Evolutionary conservation across 2,888 invertebrate genomes (phyloP), one percentile per base, ranked within the genome.

Genomic region (Pachymerium ferrugineum): DNA sequence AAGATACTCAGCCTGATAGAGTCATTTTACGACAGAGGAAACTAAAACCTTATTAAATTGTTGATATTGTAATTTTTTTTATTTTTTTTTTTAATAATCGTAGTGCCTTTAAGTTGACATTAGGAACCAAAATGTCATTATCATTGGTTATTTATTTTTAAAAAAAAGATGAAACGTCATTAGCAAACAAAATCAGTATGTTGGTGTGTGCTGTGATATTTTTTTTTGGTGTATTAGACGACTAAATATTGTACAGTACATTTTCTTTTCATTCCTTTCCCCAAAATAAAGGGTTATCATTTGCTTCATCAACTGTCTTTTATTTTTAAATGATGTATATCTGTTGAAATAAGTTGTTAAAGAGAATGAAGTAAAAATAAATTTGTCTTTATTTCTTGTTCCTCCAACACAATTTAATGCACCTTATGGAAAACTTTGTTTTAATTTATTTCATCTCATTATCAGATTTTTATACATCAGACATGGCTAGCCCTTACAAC

Each of bases 161-260:
- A 22, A 25, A 25, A 25, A 25, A 22, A 54, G 25, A 3, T 38
- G 14, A 22, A 22, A 22, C 19, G 10, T 54, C 3, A 54, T 54
- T 54, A 10, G 10, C 22, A 54, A 54, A 54, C 54, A 54, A 28
- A 62, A 62, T 2, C 62, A 62, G 62, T 62, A 62, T 62, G 62
- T 25, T n/a, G n/a, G n/a, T n/a, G n/a, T 62, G 62, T 54, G 22
- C 54, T 54, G 54, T 62, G 62, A 62, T 62, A 62, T 62, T 62
- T 62, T 62, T 62, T 25, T n/a, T 38, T 62, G 62, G 62, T 28
- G 28, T 62, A 62, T 22, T 28, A 28, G 62, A 62, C 12, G 16
- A 62, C 1, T 62, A 62, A 22, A 25, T 28, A 62, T 28, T 62
- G 62, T 62, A 62, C 28, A 62, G 62, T 62, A 62, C 28, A 28